Conservation (phyloP, 2,113 vertebrate genomes). For the Athene cunicularia region DNA sequence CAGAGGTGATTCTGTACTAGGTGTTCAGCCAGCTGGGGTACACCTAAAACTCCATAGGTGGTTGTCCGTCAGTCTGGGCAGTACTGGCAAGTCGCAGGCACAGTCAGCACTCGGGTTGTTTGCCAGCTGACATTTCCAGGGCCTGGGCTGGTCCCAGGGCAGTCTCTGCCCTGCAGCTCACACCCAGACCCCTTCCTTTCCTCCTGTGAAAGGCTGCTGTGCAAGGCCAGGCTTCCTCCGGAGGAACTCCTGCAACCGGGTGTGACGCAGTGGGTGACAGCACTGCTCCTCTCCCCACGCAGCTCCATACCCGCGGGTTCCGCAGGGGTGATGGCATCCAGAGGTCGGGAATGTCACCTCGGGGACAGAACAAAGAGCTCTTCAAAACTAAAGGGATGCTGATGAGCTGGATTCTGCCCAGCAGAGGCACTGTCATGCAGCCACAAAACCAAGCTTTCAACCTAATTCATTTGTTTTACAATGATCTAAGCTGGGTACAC, state of each 20-base stretch:
- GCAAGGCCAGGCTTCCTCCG: background rate
- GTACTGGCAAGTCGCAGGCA: too few relatives aligned
- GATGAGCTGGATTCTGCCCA: background rate
- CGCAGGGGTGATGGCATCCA: too few relatives aligned
- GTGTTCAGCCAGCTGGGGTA: too few relatives aligned
- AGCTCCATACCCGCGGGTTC: too few relatives aligned
- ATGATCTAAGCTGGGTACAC: background rate
- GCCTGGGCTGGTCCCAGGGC: background rate
- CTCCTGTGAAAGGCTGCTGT: accelerated
- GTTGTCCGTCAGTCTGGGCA: too few relatives aligned
- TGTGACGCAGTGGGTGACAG: background rate
- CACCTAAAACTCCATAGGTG: too few relatives aligned
- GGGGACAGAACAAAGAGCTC: background rate
- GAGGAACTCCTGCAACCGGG: background rate
- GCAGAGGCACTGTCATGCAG: background rate
- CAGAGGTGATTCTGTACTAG: too few relatives aligned
- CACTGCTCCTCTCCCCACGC: too few relatives aligned
- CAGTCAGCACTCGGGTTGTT: too few relatives aligned
- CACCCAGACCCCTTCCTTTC: background rate
- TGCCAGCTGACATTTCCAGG: too few relatives aligned
- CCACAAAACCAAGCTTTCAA: background rate
- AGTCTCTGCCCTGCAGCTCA: background rate
- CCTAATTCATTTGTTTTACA: background rate
- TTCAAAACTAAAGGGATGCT: background rate
- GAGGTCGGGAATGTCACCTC: background rate